A percentile compares a stretch with the other conserved stretches of the same genome.
Evolutionary conservation across 2,113 vertebrate genomes (phyloP).

Genomic region (Chroicocephalus ridibundus): DNA sequence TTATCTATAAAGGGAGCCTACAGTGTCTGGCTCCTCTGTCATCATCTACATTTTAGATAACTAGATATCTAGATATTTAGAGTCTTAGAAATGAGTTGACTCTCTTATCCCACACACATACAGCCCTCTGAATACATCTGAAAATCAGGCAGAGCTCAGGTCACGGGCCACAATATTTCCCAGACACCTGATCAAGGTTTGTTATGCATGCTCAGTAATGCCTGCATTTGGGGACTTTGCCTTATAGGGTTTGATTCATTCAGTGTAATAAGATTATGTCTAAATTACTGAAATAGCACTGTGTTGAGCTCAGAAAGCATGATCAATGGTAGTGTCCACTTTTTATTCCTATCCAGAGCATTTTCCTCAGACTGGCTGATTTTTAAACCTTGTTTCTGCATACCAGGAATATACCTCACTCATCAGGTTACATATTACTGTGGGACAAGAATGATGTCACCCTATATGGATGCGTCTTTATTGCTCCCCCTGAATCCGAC

Average conservation of each 20-base stretch:
- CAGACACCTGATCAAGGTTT: not conserved
- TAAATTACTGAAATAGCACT: not conserved
- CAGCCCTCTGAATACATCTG: not conserved
- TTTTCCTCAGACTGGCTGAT: not conserved
- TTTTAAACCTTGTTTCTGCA: not conserved
- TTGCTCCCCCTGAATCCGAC: not conserved
- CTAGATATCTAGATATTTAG: not conserved
- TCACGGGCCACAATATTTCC: not conserved
- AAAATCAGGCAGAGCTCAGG: not conserved
- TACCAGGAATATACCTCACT: not conserved
- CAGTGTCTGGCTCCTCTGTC: not conserved
- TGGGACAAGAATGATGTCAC: not conserved
- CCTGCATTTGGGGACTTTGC: not conserved
- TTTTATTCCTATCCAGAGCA: not conserved
- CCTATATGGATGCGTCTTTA: not conserved
- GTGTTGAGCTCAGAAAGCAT: not conserved
- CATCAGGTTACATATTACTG: rapidly evolving
- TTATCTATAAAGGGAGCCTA: not conserved
- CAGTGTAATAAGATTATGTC: not conserved
- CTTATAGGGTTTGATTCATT: not conserved
- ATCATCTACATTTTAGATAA: not conserved
- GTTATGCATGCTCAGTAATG: not conserved
- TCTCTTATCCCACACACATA: not conserved
- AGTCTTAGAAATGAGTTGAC: not conserved
- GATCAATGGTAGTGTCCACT: not conserved